phyloP scores from a whole-genome alignment of 2,797 vertebrate species.

The Ambastaia sidthimunki region DNA sequence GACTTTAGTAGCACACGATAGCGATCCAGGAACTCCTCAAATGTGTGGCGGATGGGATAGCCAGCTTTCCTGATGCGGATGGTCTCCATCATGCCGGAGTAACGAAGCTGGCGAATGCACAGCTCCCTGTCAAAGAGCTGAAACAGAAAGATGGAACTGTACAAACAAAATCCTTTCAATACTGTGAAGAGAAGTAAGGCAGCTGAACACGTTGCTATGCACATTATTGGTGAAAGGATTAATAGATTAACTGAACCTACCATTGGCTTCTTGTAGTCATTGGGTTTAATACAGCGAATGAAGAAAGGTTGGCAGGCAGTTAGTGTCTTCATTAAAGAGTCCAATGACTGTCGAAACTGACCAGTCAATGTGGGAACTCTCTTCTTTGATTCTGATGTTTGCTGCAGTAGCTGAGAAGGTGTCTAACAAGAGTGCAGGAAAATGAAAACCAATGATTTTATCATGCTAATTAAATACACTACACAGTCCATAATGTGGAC shows the following conservation, averaged over 20 bases:
- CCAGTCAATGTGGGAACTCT: slow-evolving; percentile 81
- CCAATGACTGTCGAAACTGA: slow-evolving; percentile 95
- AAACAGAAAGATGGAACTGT: slow-evolving; percentile 19
- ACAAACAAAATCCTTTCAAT: neutral
- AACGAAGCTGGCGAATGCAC: slow-evolving; percentile 89
- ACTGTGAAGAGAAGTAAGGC: neutral
- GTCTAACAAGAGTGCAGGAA: neutral
- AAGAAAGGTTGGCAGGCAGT: slow-evolving; percentile 91
- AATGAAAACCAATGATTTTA: neutral
- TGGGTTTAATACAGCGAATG: slow-evolving; percentile 97
- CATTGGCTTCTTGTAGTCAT: slow-evolving; percentile 94
- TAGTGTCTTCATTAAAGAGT: slow-evolving; percentile 94
- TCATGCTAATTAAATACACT: neutral
- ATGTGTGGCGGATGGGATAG: slow-evolving; percentile 91
- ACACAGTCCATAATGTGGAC: neutral
- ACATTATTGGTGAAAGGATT: neutral
- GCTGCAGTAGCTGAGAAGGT: slow-evolving; percentile 58
- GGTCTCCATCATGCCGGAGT: slow-evolving; percentile 98
- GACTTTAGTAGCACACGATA: slow-evolving; percentile 84
- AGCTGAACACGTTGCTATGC: neutral
- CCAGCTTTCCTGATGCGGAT: slow-evolving; percentile 91
- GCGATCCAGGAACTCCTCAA: slow-evolving; percentile 86
- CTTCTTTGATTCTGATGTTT: slow-evolving; percentile 81
- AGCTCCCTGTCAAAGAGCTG: slow-evolving; percentile 93
- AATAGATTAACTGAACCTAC: slow-evolving; percentile 71